Evolutionary conservation across 1,140 invertebrate genomes (phyloP), one percentile per base, ranked within the genome.

Genomic region (Temnothorax nylanderi): DNA sequence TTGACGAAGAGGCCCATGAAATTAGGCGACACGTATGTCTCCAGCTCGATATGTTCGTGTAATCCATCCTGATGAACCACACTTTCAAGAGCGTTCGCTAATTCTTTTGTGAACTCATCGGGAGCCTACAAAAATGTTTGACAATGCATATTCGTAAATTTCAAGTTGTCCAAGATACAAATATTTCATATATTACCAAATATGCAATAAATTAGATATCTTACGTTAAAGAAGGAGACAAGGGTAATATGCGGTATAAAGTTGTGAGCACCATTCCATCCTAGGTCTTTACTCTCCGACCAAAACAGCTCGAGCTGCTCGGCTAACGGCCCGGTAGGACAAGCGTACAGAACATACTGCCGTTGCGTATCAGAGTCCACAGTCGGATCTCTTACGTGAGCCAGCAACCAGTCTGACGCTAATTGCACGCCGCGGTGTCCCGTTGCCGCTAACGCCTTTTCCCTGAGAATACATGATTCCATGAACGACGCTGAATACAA

Each of bases 191-290:
- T 11, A 62, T 54, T 16, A 4, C 11, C 1, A 49, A 75, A 2
- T 32, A 18, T 51, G 64, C 60, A 81, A 6, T 0, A 54, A 54
- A 54, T 56, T 34, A 75, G 47, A 21, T 67, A 64, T 75, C 88
- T 90, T 95, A 98, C 98, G 96, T 98, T 98, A 92, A 99, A 99
- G 94, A 98, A 98, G 11, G 98, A 97, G 58, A 98, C 97, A 51
- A 99, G 95, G 13, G 98, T 99, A 88, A 99, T 97, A 93, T 99
- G 98, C 2, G 98, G 98, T 56, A 98, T 97, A 94, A 97, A 98
- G 94, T 98, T 98, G 92, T 98, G 98, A 10, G 98, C 98, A 34
- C 98, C 98, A 95, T 99, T 99, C 97, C 98, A 98, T 47, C 97
- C 97, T 5, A 97, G 94, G 75, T 96, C 94, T 89, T 97, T 96